A percentile compares a stretch with the other conserved stretches of the same genome.
These are phyloP conservation scores for Choloepus hoffmanni DNA, from an alignment of 2,113 vertebrate species.

Conservation along the genomic window DNA sequence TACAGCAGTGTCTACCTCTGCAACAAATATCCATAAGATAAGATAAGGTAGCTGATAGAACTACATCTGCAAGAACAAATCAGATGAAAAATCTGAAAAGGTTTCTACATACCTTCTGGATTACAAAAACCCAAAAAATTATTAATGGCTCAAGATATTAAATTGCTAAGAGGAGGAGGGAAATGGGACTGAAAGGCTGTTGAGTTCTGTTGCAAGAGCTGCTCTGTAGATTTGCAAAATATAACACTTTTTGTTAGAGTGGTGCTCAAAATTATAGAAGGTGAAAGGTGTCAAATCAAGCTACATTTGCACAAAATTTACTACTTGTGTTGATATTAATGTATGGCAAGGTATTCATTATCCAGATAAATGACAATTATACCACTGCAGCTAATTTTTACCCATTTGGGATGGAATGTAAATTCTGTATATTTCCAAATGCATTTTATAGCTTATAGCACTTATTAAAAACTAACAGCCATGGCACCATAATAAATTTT, in stretches of 20 bases:
- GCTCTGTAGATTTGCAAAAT: constrained; percentile 46
- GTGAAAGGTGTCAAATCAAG: constrained; percentile 33
- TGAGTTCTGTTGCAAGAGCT: constrained; percentile 60
- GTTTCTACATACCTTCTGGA: constrained; percentile 79
- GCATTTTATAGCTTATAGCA: neutral
- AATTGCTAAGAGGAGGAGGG: neutral
- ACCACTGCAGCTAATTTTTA: constrained; percentile 35
- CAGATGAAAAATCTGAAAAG: constrained; percentile 82
- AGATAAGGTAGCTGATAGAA: constrained; percentile 73
- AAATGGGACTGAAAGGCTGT: neutral
- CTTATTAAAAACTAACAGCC: constrained; percentile 66
- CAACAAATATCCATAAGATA: constrained; percentile 84
- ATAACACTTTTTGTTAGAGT: constrained; percentile 37
- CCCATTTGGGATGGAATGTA: constrained; percentile 58
- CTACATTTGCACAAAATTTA: constrained; percentile 51
- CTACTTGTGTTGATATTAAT: constrained; percentile 34
- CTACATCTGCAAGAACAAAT: constrained; percentile 82
- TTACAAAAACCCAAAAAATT: constrained; percentile 72
- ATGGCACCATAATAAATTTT: constrained; percentile 78
- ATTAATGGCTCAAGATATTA: constrained; percentile 76
- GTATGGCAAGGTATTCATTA: neutral
- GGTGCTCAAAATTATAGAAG: constrained; percentile 43
- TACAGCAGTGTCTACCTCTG: constrained; percentile 85
- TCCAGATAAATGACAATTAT: constrained; percentile 4
- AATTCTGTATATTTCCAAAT: constrained; percentile 61